Evolutionary conservation across 2,113 vertebrate species (phyloP).

Genomic region (Platichthys stellatus): DNA sequence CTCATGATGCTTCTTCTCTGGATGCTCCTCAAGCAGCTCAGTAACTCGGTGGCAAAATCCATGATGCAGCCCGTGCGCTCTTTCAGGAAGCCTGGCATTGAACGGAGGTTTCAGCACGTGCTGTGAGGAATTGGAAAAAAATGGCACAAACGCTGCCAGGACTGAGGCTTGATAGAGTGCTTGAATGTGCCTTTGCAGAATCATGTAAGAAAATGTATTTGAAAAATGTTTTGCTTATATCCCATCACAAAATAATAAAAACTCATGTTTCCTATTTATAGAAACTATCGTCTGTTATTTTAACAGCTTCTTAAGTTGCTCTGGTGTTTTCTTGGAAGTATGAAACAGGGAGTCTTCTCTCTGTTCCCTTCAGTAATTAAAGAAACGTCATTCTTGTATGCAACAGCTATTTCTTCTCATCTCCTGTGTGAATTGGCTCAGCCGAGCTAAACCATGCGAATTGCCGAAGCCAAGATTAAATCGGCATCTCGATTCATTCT

Average conservation of each 20-base stretch:
- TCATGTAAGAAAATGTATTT: slow-evolving; percentile 49
- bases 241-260: slow-evolving; percentile 51
- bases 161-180: slow-evolving; percentile 32
- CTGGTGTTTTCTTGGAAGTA: background rate
- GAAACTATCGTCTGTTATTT: slow-evolving; percentile 32
- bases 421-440: slow-evolving; percentile 20
- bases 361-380: slow-evolving; percentile 21
- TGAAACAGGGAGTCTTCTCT: background rate
- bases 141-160: slow-evolving; percentile 30
- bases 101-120: slow-evolving; percentile 72
- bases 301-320: background rate
- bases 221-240: slow-evolving; percentile 15
- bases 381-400: slow-evolving; percentile 14
- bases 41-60: slow-evolving; percentile 84
- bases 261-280: slow-evolving; percentile 24
- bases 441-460: slow-evolving; percentile 34
- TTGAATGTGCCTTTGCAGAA: slow-evolving; percentile 52
- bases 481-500: slow-evolving; percentile 62
- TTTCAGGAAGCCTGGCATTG: slow-evolving; percentile 80
- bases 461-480: slow-evolving; percentile 55
- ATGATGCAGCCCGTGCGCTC: slow-evolving; percentile 73
- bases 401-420: slow-evolving; percentile 35
- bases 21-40: slow-evolving; percentile 89
- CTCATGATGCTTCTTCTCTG: slow-evolving; percentile 88
- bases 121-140: slow-evolving; percentile 67